Percentiles rank a stretch among this genome's conserved stretches.
These are phyloP conservation scores for Pyrocoelia pectoralis DNA, from an alignment of 2,888 invertebrate species.

Conservation along the genomic window DNA sequence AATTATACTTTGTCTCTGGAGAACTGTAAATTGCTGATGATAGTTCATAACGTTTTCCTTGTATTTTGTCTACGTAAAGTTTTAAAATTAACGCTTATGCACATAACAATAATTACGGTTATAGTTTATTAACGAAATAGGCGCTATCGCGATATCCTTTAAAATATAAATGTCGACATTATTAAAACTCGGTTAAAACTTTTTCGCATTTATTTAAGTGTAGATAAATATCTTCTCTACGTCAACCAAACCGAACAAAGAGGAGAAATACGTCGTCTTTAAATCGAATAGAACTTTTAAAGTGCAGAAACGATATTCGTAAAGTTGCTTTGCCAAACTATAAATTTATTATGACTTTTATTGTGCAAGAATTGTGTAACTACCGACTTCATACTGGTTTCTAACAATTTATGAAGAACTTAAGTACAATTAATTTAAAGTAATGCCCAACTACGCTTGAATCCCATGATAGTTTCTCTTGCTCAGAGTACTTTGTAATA, in stretches of 20 bases:
- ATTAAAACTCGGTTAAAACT: conserved; percentile 58
- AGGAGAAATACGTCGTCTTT: conserved; percentile 49
- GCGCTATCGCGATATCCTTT: background rate
- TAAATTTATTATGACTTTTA: conserved; percentile 45
- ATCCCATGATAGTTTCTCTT: background rate
- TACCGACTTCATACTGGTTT: conserved; percentile 17
- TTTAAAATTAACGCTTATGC: background rate
- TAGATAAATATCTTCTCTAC: conserved; percentile 54
- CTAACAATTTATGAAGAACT: conserved; percentile 13
- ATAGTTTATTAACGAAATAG: conserved; percentile 4
- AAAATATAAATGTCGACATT: no score
- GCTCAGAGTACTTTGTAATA: background rate
- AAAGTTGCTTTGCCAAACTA: conserved; percentile 40
- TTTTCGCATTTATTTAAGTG: conserved; percentile 53
- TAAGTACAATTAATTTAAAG: conserved; percentile 21
- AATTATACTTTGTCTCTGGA: conserved; percentile 56
- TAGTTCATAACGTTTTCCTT: conserved; percentile 40
- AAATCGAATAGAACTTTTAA: conserved; percentile 54
- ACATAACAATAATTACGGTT: background rate
- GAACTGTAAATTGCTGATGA: conserved; percentile 52
- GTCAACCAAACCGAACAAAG: conserved; percentile 50
- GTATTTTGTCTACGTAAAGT: conserved; percentile 9
- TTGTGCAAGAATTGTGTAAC: conserved; percentile 28
- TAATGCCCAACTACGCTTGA: background rate
- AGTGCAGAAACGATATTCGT: conserved; percentile 42